Evolutionary conservation across 2,113 vertebrate species (phyloP), one percentile per base, ranked within the genome.

Genomic region (Leiothrix lutea): DNA sequence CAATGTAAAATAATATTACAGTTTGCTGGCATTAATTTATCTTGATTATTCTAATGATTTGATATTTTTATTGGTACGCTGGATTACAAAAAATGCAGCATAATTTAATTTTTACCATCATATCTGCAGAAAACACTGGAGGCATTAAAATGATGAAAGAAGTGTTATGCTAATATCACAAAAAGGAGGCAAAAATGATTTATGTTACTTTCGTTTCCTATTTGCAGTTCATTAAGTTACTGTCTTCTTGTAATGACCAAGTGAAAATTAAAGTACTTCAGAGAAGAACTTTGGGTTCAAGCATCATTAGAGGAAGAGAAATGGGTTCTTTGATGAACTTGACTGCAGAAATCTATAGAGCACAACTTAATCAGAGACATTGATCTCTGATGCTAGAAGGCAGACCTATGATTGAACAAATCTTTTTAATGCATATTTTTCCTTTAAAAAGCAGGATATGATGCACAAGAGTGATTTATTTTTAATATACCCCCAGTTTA

Each of bases 161-260:
- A 96, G 91, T 95, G 92, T 88, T 90, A 97, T 96, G 95, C 98
- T 97, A 98, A 97, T 97, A 96, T 85, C 95, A 96, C 69, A 72
- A 97, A 97, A 97, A 95, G 70, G 81, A 95, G 93, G 94, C 62
- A 90, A 97, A 98, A 96, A 98, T 99, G 98, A 99, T 99, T 98
- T 98, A 99, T 98, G 97, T 74, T 97, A 97, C 97, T 98, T 98
- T 98, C 98, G 95, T 98, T 97, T 98, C 90, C 97, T 97, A 98
- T 99, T 98, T 98, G 97, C 98, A 98, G 97, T 98, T 99, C 98
- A 99, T 99, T 99, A 99, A 98, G 98, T 99, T 98, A 98, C 98
- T 98, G 98, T 98, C 98, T 98, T 97, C 97, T 97, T 80, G 90
- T 98, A 98, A 98, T 98, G 98, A 98, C 98, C 97, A 87, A 98